Evolutionary conservation across 1,140 invertebrate genomes (phyloP).

Genomic region (Halyomorpha halys): DNA sequence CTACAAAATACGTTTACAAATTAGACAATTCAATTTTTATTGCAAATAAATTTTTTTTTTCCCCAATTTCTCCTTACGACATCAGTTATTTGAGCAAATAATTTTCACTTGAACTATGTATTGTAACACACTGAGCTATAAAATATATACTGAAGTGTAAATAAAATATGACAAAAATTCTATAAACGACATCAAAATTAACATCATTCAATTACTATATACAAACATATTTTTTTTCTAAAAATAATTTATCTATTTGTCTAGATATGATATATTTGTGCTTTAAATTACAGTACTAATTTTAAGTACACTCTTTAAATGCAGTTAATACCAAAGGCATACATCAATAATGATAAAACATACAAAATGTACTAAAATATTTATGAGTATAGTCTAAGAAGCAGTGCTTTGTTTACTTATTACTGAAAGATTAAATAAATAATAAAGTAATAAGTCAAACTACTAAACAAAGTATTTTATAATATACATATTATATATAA

Average conservation of each 20-base stretch:
- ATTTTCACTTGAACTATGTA: not conserved
- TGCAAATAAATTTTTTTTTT: constrained; percentile 3
- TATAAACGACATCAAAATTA: not conserved
- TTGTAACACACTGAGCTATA: constrained; percentile 14
- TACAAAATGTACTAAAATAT: no score
- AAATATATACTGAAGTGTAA: not conserved
- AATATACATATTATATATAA: no score
- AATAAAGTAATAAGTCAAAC: no score
- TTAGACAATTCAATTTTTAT: not conserved
- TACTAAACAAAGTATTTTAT: no score
- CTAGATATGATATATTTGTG: constrained; percentile 18
- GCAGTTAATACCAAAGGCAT: constrained; percentile 4
- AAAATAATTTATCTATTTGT: constrained; percentile 15
- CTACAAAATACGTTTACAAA: not conserved
- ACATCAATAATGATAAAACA: not conserved
- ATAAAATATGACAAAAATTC: constrained; percentile 3
- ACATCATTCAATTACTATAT: constrained; percentile 5
- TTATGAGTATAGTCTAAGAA: no score
- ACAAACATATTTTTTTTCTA: constrained; percentile 10
- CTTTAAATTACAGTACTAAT: constrained; percentile 7
- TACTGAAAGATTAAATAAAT: no score
- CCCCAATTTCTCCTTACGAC: not conserved
- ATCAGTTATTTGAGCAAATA: constrained; percentile 13
- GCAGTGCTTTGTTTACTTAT: no score
- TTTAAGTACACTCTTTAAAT: constrained; percentile 8